phyloP scores from a whole-genome alignment of 2,797 vertebrate genomes.

The Sitta carolinensis region DNA sequence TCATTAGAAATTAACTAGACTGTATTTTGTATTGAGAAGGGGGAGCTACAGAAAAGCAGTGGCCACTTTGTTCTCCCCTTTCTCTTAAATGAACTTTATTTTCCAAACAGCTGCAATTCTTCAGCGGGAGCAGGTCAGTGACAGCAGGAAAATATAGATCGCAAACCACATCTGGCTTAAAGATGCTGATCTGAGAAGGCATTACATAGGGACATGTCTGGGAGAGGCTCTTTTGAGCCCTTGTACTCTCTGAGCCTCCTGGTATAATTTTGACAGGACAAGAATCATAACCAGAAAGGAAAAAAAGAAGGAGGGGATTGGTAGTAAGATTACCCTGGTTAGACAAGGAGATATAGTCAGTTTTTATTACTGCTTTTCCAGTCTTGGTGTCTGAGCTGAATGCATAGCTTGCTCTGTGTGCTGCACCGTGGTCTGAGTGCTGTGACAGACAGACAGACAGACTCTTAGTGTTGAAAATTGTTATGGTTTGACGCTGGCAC shows the following conservation, averaged over 20 bases:
- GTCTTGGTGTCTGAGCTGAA: neutral
- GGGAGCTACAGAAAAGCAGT: neutral
- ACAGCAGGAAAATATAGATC: neutral
- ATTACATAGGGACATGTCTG: neutral
- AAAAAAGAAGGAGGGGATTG: neutral
- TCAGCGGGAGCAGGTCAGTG: neutral
- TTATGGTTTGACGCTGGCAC: no score
- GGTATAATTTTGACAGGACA: neutral
- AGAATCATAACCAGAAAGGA: neutral
- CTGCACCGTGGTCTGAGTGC: neutral
- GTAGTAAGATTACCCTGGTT: neutral
- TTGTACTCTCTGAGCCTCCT: neutral
- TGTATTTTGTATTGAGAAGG: neutral
- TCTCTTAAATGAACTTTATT: neutral
- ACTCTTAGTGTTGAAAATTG: no score
- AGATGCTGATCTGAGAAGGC: neutral
- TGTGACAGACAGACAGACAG: no score
- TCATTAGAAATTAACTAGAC: neutral
- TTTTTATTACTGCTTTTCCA: neutral
- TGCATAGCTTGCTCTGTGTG: neutral
- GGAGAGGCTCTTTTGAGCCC: neutral
- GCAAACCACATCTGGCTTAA: neutral
- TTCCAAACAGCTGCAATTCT: neutral
- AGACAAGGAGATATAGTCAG: neutral
- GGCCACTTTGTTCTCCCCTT: neutral